Conservation (phyloP, 2,888 invertebrate species). For the Aspidiotus rigidus region DNA sequence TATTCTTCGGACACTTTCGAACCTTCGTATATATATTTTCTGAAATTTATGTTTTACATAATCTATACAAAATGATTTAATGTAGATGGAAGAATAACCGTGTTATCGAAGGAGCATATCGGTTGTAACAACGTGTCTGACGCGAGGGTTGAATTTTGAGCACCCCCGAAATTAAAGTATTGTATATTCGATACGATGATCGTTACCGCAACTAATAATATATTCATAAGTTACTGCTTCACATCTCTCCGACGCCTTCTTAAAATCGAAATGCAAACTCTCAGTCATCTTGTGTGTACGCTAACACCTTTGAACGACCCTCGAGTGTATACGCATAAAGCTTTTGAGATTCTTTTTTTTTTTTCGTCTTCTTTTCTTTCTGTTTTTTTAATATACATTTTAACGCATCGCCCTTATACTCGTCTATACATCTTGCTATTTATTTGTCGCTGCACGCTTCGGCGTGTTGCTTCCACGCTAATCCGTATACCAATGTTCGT, state of each 20-base stretch:
- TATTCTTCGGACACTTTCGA: too few relatives aligned
- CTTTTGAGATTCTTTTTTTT: background rate
- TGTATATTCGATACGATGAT: background rate
- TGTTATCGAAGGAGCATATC: too few relatives aligned
- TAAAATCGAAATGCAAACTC: constrained; percentile 30
- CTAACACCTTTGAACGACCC: constrained; percentile 11
- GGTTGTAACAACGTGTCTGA: too few relatives aligned
- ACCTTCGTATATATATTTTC: too few relatives aligned
- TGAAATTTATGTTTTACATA: too few relatives aligned
- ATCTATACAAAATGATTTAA: too few relatives aligned
- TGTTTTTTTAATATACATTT: background rate
- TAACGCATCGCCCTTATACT: constrained; percentile 4
- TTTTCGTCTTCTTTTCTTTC: constrained; percentile 2
- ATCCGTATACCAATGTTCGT: background rate
- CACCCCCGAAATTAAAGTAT: constrained; percentile 3
- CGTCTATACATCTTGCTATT: constrained; percentile 5
- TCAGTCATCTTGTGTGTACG: constrained; percentile 7
- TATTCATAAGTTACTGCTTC: constrained; percentile 27
- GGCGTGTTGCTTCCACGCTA: constrained; percentile 1
- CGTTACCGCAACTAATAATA: constrained; percentile 22
- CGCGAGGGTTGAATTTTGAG: background rate
- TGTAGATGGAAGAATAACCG: too few relatives aligned
- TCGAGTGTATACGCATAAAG: background rate
- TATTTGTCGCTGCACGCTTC: constrained; percentile 3
- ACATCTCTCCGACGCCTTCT: constrained; percentile 19